Base-by-base conservation (phyloP, 2,113 vertebrate genomes). In the Cebidichthys violaceus region DNA sequence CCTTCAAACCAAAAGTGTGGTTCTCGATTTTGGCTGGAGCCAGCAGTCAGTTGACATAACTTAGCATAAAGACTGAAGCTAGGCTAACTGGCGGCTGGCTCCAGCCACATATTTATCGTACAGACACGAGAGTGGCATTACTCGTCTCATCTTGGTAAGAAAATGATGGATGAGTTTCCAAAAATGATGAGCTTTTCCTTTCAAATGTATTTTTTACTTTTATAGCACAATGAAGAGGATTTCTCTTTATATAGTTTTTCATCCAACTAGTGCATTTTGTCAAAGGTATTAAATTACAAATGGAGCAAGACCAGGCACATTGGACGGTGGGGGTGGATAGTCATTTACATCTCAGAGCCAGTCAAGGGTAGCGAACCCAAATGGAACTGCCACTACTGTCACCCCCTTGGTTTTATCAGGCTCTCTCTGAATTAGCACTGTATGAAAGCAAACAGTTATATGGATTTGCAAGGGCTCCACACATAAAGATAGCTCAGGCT, bases 271-370 rank as follows among this genome's bases (percentile, higher is more conserved):
- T 37, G 59, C 50, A 59, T 62, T 57, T 65, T 79, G 70, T 77
- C 69, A 54, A 71, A 82, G 43, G 78, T 86, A 82, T 90, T 77
- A 81, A 88, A 83, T 88, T 75, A 84, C 80, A 87, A 86, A 86
- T 77, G 55, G 59, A 27, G 75, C 54, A 54, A 64, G 55, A 79
- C 54, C 70, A 39, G 75, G 73, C 75, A 79, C 71, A 79, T 27
- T 62, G 79, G 27, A 64, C 4, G 10, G 35, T 75, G 43, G 79
- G 75, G 84, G 78, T 71, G 79, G 79, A 81, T 86, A 85, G 77
- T 89, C 83, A 92, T 92, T 92, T 89, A 76, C 83, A 89, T 92
- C 84, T 83, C 64, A 33, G 84, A 90, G 62, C 33, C 87, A 91
- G 82, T 88, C 79, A 78, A 71, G 90, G 83, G 88, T 85, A 54